Evolutionary conservation across 2,888 invertebrate species (phyloP), one percentile per base, ranked within the genome.

Genomic region (Metallyticus violacea): DNA sequence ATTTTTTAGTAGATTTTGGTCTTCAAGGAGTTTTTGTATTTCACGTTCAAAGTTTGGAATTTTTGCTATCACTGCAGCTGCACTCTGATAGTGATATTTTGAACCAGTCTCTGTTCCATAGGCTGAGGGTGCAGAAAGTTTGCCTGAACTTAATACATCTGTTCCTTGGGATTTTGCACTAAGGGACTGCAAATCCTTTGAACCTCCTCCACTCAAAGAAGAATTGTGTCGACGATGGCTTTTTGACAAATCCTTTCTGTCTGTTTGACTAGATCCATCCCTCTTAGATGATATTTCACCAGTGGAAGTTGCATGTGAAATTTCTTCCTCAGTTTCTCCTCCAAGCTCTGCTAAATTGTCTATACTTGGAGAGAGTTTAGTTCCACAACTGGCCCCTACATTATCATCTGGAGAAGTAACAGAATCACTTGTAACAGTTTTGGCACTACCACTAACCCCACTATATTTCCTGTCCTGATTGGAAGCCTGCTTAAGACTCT

Each of bases 21-120:
- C 96, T 90, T 96, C 96, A 88, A 96, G 93, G 89, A 96, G 93
- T 91, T 96, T 95, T 91, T 96, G 96, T 89, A 97, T 95, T 91
- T 96, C 96, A 90, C 96, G 93, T 92, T 96, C 96, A 91, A 96
- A 96, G 27, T 96, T 96, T 85, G 90, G 90, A 22, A 88, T 84
- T 28, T 88, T 88, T 29, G 83, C 83, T 83, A 83, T 77, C 15
- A 83, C 83, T 25, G 83, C 83, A 6, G 83, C 83, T 77, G 83
- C 83, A 77, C 83, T 77, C 77, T 80, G 81, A 62, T 85, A 86
- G 77, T 87, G 85, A 26, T 85, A 83, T 62, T 88, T 82, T 0
- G 85, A 27, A 25, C 83, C 85, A 15, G 85, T 77, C 77, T 84
- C 79, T 22, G 30, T 29, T 79, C 78, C 29, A 86, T 86, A 26